A percentile compares a stretch with the other conserved stretches of the same genome.
These are phyloP conservation scores for Oncorhynchus kisutch DNA, from an alignment of 2,113 vertebrate genomes.

Conservation along the genomic window DNA sequence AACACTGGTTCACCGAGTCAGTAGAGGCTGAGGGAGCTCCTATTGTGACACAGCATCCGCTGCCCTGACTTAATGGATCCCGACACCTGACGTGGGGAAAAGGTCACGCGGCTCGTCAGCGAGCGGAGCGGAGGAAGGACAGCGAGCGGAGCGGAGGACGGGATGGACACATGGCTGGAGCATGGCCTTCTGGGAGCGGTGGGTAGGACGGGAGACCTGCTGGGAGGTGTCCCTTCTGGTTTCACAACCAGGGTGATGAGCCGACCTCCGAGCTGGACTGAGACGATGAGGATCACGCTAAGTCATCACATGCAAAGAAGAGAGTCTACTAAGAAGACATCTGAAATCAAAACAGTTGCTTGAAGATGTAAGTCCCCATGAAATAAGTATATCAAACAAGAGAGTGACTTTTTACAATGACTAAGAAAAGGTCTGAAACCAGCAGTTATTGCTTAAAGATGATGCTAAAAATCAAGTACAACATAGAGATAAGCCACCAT, in stretches of 20 bases:
- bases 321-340: too few relatives aligned
- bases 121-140: slow-evolving; percentile 37
- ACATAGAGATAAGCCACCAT: too few relatives aligned
- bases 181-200: slow-evolving; percentile 74
- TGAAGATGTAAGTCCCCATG: too few relatives aligned
- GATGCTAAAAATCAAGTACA: too few relatives aligned
- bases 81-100: slow-evolving; percentile 73
- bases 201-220: slow-evolving; percentile 66
- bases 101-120: slow-evolving; percentile 68
- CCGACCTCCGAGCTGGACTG: slow-evolving; percentile 47
- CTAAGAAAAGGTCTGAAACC: too few relatives aligned
- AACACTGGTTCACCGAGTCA: background rate
- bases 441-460: too few relatives aligned
- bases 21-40: background rate
- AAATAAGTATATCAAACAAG: too few relatives aligned
- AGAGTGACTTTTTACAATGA: too few relatives aligned
- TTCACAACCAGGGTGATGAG: slow-evolving; percentile 52
- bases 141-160: slow-evolving; percentile 54
- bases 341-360: too few relatives aligned
- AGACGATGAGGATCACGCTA: slow-evolving; percentile 60
- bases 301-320: slow-evolving; percentile 44
- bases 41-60: slow-evolving; percentile 23
- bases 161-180: slow-evolving; percentile 68
- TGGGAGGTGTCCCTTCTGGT: slow-evolving; percentile 71
- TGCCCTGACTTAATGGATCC: slow-evolving; percentile 61